Percentiles rank a stretch among this genome's conserved stretches.
phyloP scores from a whole-genome alignment of 2,797 vertebrate species.

The Bufotes viridis region DNA sequence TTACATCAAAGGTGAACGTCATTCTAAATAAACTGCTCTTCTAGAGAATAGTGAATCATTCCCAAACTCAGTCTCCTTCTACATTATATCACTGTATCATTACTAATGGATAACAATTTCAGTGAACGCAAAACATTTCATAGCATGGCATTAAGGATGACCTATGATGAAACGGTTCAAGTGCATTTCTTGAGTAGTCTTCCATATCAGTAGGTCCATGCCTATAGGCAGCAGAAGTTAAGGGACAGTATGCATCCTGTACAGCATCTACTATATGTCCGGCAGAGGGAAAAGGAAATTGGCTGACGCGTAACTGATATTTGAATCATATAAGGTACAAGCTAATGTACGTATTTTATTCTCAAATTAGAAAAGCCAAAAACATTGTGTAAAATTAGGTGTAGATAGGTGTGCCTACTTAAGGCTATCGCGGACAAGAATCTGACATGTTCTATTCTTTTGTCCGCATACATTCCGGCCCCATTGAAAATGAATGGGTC shows the following conservation, averaged over 20 bases:
- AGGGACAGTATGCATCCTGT: neutral
- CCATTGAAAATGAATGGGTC: no score
- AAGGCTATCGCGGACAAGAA: no score
- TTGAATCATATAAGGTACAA: no score
- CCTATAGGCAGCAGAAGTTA: slow-evolving; percentile 4
- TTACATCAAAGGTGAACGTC: slow-evolving; percentile 25
- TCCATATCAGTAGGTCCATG: neutral
- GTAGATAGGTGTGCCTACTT: no score
- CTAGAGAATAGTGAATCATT: slow-evolving; percentile 1
- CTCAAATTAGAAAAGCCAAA: no score
- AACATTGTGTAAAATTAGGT: no score
- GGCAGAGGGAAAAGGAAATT: neutral
- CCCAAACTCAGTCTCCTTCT: neutral
- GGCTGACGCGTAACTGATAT: neutral
- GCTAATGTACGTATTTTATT: no score
- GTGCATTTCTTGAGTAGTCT: neutral
- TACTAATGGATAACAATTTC: neutral
- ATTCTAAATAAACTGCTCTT: neutral
- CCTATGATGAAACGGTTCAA: neutral
- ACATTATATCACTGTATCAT: neutral
- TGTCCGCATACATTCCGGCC: no score
- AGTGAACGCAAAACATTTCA: neutral
- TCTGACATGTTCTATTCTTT: neutral
- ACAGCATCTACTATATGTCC: neutral
- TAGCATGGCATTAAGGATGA: neutral